Conservation (phyloP, 2,888 invertebrate species). For the Blera fallax region DNA sequence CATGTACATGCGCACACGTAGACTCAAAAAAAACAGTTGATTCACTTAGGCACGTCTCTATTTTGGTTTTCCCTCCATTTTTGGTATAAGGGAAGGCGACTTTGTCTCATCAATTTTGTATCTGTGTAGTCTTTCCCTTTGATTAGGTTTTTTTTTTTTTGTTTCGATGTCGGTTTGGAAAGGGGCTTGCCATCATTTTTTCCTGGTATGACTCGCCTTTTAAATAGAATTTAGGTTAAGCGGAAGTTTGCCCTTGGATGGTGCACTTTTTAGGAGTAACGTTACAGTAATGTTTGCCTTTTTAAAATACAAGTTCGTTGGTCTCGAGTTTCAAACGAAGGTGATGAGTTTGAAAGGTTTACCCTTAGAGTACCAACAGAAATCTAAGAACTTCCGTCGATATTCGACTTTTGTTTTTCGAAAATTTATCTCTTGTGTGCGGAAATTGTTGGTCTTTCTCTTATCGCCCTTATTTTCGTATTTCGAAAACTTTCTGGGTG, state of each 20-base stretch:
- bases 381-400: not conserved
- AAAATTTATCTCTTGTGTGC: not conserved
- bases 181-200: constrained; percentile 54
- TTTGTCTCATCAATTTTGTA: constrained; percentile 31
- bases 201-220: constrained; percentile 15
- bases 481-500: not conserved
- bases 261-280: constrained; percentile 11
- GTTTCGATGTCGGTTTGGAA: constrained; percentile 1
- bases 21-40: constrained; percentile 38
- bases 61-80: constrained; percentile 24
- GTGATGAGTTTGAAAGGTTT: not conserved
- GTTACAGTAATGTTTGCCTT: not conserved
- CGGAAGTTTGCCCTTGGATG: constrained; percentile 66
- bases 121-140: constrained; percentile 42
- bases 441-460: not conserved
- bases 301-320: constrained; percentile 8
- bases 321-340: not conserved
- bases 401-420: not conserved
- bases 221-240: constrained; percentile 44
- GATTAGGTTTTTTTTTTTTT: constrained; percentile 32
- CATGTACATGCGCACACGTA: constrained; percentile 30
- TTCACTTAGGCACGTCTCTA: constrained; percentile 55
- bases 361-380: not conserved
- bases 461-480: not conserved
- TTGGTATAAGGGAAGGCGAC: constrained; percentile 41